Conservation (phyloP, 2,113 vertebrate genomes). For the Lepidothrix coronata region DNA sequence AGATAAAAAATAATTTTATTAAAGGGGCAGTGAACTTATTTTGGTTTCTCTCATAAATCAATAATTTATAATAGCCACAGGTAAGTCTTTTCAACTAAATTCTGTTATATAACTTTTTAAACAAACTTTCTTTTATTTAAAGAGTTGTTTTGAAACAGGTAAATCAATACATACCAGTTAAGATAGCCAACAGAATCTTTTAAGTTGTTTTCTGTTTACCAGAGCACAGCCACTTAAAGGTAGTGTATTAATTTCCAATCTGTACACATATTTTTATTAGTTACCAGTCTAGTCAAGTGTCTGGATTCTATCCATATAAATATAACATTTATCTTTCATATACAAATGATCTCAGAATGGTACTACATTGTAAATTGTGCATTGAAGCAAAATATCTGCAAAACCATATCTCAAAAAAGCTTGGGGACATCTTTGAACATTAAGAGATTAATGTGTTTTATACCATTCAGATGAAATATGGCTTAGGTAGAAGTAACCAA, state of each 20-base stretch:
- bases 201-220: not conserved
- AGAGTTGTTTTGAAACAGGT: not conserved
- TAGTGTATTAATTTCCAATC: not conserved
- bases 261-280: not conserved
- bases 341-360: not conserved
- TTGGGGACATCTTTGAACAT: not conserved
- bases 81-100: not conserved
- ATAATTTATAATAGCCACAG: not conserved
- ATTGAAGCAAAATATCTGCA: not conserved
- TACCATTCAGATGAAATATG: not conserved
- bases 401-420: not conserved
- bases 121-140: not conserved
- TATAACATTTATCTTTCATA: not conserved
- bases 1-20: slow-evolving; percentile 25
- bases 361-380: not conserved
- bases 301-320: not conserved
- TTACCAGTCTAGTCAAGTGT: not conserved
- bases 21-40: not conserved
- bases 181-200: not conserved
- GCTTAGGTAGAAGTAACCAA: not conserved
- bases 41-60: slow-evolving; percentile 3
- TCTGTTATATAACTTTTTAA: not conserved
- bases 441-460: not conserved
- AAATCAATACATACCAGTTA: not conserved
- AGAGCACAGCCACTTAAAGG: not conserved